Evolutionary conservation across 2,797 vertebrate species (phyloP).

Genomic region (Darevskia mixta): DNA sequence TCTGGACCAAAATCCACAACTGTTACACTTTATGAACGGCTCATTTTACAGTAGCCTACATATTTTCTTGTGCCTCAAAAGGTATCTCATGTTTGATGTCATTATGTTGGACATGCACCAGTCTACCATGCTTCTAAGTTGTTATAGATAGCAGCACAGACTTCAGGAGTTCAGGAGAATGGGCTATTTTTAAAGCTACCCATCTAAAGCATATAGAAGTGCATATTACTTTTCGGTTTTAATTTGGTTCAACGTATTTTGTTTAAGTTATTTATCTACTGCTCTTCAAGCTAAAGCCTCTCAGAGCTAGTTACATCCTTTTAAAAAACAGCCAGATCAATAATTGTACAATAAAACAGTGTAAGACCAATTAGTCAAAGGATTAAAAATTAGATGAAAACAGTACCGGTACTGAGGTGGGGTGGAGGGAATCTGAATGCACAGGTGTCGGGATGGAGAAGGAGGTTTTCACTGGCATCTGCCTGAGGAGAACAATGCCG

Average conservation of each 20-base stretch:
- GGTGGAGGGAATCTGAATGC: neutral
- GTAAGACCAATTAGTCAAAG: neutral
- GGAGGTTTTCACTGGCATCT: neutral
- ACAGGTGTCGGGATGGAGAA: neutral
- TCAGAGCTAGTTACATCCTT: neutral
- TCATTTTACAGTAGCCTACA: neutral
- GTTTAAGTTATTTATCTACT: neutral
- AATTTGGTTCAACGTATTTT: neutral
- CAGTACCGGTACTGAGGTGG: neutral
- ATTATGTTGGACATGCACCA: slow-evolving; percentile 10
- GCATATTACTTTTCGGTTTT: neutral
- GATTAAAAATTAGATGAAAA: neutral
- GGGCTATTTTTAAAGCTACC: neutral
- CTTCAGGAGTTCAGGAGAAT: neutral
- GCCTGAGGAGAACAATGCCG: neutral
- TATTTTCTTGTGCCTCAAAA: neutral
- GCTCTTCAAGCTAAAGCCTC: neutral
- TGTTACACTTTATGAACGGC: neutral
- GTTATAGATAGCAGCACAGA: neutral
- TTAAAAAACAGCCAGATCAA: neutral
- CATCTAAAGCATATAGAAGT: neutral
- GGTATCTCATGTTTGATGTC: neutral
- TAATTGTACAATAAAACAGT: neutral
- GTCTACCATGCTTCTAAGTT: slow-evolving; percentile 1
- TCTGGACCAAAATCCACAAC: neutral